phyloP scores from a whole-genome alignment of 2,113 vertebrate species.

The Otis tarda region DNA sequence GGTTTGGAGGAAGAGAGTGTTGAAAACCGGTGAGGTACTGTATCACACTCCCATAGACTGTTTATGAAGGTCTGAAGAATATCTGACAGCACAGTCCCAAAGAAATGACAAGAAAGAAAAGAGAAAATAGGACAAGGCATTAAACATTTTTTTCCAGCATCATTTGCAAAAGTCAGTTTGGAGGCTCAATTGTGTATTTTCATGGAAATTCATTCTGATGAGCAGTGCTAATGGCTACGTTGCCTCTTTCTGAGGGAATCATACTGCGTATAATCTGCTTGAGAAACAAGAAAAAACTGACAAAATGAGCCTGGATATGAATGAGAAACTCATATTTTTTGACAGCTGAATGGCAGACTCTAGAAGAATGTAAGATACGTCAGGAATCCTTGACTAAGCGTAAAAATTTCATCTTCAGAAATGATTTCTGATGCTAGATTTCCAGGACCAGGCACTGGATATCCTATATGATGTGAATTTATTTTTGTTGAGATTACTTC shows the following conservation, averaged over 20 bases:
- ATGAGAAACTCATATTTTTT: neutral
- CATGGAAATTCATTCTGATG: neutral
- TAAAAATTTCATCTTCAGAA: neutral
- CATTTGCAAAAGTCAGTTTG: neutral
- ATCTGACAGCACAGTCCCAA: neutral
- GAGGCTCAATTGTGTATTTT: neutral
- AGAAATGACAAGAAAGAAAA: neutral
- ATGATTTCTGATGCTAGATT: neutral
- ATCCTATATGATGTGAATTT: neutral
- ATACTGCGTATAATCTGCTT: neutral
- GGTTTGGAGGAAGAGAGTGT: neutral
- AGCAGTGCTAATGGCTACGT: neutral
- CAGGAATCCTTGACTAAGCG: neutral
- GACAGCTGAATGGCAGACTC: slow-evolving; percentile 27
- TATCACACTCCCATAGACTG: neutral
- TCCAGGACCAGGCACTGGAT: neutral
- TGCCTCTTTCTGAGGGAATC: neutral
- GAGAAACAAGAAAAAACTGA: slow-evolving; percentile 5
- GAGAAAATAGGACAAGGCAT: neutral
- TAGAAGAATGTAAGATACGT: neutral
- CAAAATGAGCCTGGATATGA: slow-evolving; percentile 6
- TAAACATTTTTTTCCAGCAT: slow-evolving; percentile 2
- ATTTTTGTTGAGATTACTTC: neutral
- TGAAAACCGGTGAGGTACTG: neutral
- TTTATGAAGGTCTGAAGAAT: neutral